These are phyloP conservation scores for Sebastes alutus DNA, from an alignment of 2,797 vertebrate genomes.

Conservation along the genomic window DNA sequence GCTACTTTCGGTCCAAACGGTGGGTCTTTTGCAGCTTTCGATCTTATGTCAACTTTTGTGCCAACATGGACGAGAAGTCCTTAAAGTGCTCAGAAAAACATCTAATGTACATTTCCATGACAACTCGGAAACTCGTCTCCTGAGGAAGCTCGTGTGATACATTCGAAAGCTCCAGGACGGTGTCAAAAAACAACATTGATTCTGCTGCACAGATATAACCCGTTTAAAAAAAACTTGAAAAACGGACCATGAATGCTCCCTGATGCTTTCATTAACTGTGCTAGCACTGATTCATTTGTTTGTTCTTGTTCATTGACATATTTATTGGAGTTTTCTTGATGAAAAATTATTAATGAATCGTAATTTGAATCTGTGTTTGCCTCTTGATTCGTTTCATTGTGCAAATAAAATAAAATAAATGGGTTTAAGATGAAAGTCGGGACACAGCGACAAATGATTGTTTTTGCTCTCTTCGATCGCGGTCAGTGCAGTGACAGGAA, in stretches of 20 bases:
- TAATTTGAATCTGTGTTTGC: background rate
- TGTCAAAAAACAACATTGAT: no score
- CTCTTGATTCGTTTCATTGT: slow-evolving; percentile 2
- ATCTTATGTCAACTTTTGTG: background rate
- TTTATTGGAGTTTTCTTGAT: background rate
- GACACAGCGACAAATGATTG: background rate
- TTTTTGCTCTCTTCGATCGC: background rate
- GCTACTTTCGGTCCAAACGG: background rate
- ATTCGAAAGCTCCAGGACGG: background rate
- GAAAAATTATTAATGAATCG: background rate
- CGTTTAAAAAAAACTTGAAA: background rate
- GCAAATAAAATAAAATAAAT: slow-evolving; percentile 23
- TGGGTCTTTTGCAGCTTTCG: no score
- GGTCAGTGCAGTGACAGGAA: slow-evolving; percentile 20
- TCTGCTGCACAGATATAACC: background rate
- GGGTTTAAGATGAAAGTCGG: background rate
- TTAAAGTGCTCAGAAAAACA: background rate
- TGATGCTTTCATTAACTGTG: background rate
- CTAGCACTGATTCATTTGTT: background rate
- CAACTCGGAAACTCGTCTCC: background rate
- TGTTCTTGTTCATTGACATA: background rate
- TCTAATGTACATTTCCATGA: background rate
- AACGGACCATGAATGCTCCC: background rate
- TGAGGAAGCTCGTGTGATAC: background rate
- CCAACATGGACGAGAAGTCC: background rate